These are phyloP conservation scores for Cynocephalus volans DNA, from an alignment of 2,113 vertebrate species.

Conservation along the genomic window DNA sequence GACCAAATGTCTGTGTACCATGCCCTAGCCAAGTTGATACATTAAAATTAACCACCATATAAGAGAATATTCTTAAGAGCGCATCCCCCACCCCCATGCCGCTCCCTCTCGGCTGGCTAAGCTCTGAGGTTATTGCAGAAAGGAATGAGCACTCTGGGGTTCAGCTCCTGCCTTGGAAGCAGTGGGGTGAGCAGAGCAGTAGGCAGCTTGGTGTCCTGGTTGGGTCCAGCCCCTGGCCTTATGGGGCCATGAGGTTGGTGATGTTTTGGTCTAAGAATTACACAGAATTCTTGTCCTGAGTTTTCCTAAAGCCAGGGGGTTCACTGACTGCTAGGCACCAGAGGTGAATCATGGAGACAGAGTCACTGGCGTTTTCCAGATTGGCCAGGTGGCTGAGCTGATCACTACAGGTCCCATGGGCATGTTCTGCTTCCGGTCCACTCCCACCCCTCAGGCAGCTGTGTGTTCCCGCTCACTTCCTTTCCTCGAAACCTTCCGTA, in stretches of 20 bases:
- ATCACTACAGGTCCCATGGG: rapidly evolving
- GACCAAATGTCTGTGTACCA: background rate
- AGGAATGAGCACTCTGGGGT: background rate
- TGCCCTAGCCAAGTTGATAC: background rate
- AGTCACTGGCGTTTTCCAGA: background rate
- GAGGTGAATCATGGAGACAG: conserved; percentile 30
- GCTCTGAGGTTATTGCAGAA: conserved; percentile 35
- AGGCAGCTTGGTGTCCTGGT: conserved; percentile 40
- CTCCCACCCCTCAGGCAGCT: background rate
- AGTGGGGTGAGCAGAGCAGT: conserved; percentile 1
- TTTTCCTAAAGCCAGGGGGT: conserved; percentile 51
- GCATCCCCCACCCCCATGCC: background rate
- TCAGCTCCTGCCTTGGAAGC: conserved; percentile 41
- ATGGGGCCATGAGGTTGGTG: background rate
- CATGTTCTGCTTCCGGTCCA: background rate
- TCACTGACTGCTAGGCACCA: conserved; percentile 30
- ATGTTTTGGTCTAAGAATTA: conserved; percentile 34
- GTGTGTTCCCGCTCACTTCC: background rate
- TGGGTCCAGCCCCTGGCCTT: conserved; percentile 44
- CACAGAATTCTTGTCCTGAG: conserved; percentile 49
- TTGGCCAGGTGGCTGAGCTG: background rate
- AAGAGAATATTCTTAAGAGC: conserved; percentile 66
- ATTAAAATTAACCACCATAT: background rate
- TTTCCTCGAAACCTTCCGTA: conserved; percentile 62
- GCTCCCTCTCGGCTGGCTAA: conserved; percentile 28